These are phyloP conservation scores for Umimayanthus kanabou DNA, from an alignment of 92 coral and sea anemone genomes.

Conservation along the genomic window DNA sequence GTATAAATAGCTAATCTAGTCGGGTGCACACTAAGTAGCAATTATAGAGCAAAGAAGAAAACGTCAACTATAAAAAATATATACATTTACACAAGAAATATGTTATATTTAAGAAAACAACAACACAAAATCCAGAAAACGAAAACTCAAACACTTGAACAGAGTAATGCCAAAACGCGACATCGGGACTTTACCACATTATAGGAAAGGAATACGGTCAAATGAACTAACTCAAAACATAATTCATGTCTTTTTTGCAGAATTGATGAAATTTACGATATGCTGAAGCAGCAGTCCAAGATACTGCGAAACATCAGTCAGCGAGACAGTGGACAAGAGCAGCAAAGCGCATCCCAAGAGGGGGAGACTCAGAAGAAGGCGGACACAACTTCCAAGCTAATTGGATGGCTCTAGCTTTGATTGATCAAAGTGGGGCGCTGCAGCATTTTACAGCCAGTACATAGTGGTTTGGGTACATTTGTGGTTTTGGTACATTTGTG, in stretches of 20 bases:
- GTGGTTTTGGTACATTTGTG: no score
- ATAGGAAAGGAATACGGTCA: no score
- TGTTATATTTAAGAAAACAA: no score
- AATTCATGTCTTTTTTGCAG: neutral
- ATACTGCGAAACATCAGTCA: constrained; percentile 34
- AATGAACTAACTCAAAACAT: neutral
- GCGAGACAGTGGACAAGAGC: constrained; percentile 11
- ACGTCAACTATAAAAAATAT: no score
- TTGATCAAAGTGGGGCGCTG: neutral
- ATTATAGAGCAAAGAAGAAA: no score
- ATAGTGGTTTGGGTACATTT: neutral
- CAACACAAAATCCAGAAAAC: no score
- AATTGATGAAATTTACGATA: constrained; percentile 34
- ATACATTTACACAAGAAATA: no score
- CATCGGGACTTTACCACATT: no score
- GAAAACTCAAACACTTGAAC: no score
- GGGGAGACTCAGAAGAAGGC: neutral
- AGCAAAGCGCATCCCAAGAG: neutral
- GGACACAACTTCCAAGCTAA: constrained; percentile 19
- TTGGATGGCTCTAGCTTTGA: constrained; percentile 29
- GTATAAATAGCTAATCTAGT: no score
- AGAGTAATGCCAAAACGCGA: no score
- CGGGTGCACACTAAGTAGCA: no score
- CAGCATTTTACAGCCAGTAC: neutral
- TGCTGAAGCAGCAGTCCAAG: constrained; percentile 31